Evolutionary conservation across 2,888 invertebrate species (phyloP).

Genomic region (Orthosia incerta): DNA sequence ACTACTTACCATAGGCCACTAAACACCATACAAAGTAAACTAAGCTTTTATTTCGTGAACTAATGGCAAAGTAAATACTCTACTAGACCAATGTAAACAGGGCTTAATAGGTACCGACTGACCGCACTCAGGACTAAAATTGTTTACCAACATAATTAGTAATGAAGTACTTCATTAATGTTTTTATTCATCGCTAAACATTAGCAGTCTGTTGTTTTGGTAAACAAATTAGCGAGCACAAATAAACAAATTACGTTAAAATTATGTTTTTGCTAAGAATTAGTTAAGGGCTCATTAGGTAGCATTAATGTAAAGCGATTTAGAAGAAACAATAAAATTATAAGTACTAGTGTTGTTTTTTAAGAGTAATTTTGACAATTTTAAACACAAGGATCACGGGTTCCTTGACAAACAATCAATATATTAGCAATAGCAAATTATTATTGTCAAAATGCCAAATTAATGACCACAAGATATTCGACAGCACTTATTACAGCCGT

Average conservation of each 20-base stretch:
- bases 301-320: neutral
- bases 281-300: neutral
- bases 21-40: slow-evolving; percentile 26
- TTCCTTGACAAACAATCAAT: too few species aligned
- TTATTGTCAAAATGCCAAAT: too few species aligned
- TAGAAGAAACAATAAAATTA: neutral
- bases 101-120: slow-evolving; percentile 41
- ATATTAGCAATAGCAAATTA: too few species aligned
- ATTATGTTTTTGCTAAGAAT: neutral
- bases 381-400: too few species aligned
- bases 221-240: slow-evolving; percentile 30
- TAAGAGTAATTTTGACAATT: too few species aligned
- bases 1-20: neutral
- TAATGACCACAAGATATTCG: too few species aligned
- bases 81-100: slow-evolving; percentile 48
- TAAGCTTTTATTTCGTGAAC: slow-evolving; percentile 34
- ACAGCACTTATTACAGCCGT: too few species aligned
- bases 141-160: slow-evolving; percentile 48
- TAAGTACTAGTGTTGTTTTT: too few species aligned
- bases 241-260: slow-evolving; percentile 15
- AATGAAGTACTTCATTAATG: slow-evolving; percentile 27
- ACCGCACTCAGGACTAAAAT: slow-evolving; percentile 20
- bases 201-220: slow-evolving; percentile 31
- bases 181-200: slow-evolving; percentile 37
- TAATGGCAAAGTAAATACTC: slow-evolving; percentile 49